These are phyloP conservation scores for Pteromalus puparum DNA, from an alignment of 1,140 invertebrate genomes.

Conservation along the genomic window DNA sequence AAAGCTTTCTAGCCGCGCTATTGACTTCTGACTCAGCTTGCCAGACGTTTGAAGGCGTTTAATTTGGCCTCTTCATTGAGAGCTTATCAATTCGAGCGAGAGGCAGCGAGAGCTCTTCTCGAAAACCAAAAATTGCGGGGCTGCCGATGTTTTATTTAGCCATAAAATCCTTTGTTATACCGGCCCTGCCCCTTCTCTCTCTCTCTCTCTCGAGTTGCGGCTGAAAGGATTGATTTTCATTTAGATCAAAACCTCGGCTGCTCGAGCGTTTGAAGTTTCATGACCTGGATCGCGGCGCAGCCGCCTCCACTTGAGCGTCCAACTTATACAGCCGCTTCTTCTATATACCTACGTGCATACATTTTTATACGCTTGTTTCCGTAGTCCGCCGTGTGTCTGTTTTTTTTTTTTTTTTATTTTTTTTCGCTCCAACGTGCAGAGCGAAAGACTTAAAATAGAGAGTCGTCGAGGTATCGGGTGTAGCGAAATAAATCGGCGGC, in stretches of 20 bases:
- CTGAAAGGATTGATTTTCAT: slow-evolving; percentile 43
- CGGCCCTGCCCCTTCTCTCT: background rate
- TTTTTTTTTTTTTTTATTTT: background rate
- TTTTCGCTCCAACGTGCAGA: background rate
- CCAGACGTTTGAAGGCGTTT: no score
- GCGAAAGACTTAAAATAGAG: background rate
- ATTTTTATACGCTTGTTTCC: background rate
- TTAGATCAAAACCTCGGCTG: slow-evolving; percentile 27
- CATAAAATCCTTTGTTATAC: slow-evolving; percentile 23
- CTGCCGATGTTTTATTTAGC: background rate
- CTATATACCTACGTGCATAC: background rate
- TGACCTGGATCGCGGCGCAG: slow-evolving; percentile 9
- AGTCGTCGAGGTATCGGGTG: no score
- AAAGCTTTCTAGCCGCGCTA: no score
- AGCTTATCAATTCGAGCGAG: no score
- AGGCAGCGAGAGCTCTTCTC: no score
- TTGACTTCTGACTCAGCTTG: no score
- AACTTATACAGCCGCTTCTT: background rate
- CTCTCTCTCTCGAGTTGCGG: background rate
- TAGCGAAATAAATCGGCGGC: no score
- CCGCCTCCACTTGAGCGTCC: slow-evolving; percentile 9
- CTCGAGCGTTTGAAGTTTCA: slow-evolving; percentile 27
- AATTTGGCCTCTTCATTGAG: no score
- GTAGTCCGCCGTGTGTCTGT: background rate
- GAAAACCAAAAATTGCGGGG: no score